Conservation (phyloP, 2,113 vertebrate species). For the Halichoeres trimaculatus region DNA sequence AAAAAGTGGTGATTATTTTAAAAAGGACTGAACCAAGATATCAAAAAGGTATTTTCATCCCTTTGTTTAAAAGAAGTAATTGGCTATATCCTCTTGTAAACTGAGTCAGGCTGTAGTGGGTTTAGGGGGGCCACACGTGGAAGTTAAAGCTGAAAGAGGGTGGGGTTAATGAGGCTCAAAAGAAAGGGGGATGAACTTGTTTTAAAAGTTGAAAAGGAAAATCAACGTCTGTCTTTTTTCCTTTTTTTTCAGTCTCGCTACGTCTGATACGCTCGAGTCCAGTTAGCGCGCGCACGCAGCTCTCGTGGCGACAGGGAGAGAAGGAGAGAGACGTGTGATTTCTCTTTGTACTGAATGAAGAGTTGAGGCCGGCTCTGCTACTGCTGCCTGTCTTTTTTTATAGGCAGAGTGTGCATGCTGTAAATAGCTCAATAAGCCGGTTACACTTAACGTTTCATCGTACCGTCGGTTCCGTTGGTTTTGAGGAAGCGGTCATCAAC, state of each 20-base stretch:
- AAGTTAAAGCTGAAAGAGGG: neutral
- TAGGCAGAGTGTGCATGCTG: conserved; percentile 60
- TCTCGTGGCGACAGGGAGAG: conserved; percentile 36
- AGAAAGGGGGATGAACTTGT: neutral
- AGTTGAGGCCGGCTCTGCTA: conserved; percentile 58
- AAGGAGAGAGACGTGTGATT: conserved; percentile 53
- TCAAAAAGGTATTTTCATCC: no score
- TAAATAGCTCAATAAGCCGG: conserved; percentile 69
- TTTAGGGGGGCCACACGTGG: neutral
- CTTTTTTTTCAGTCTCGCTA: neutral
- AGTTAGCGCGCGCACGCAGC: conserved; percentile 55
- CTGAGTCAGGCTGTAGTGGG: no score
- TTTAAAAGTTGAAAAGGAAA: conserved; percentile 12
- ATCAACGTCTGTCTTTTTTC: neutral
- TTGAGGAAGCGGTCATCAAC: conserved; percentile 24
- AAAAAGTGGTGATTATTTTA: no score
- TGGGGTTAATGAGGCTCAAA: neutral
- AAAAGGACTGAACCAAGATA: no score
- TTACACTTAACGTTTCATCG: conserved; percentile 22
- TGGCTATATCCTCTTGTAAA: no score
- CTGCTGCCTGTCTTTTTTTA: conserved; percentile 35
- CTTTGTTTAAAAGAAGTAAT: no score
- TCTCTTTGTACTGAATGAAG: conserved; percentile 73
- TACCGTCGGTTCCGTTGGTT: conserved; percentile 27
- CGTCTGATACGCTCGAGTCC: conserved; percentile 57